phyloP scores from a whole-genome alignment of 2,113 vertebrate genomes.

The Peromyscus maniculatus region DNA sequence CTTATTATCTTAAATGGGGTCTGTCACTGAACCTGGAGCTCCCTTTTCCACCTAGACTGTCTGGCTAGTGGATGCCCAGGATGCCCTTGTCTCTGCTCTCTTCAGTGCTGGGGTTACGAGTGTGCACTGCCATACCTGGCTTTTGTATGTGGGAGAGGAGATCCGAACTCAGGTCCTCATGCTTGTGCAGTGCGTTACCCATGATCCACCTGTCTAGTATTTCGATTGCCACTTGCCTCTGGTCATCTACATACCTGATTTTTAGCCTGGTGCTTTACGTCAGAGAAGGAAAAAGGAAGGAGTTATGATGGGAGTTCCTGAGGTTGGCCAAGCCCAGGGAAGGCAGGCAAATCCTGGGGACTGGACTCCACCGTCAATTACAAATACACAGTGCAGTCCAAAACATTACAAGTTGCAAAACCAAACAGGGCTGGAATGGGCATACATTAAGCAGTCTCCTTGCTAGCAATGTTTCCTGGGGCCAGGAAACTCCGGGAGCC shows the following conservation, averaged over 20 bases:
- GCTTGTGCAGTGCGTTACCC: neutral
- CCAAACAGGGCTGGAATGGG: neutral
- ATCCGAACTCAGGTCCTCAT: neutral
- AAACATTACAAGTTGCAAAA: neutral
- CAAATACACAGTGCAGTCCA: neutral
- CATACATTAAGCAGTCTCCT: neutral
- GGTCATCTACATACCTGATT: neutral
- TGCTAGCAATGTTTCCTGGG: slow-evolving; percentile 25
- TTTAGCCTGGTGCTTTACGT: neutral
- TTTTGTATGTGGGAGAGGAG: no score
- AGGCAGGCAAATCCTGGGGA: neutral
- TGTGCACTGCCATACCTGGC: fast-evolving
- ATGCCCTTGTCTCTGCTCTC: neutral
- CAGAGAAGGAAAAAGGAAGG: neutral
- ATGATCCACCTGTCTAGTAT: neutral
- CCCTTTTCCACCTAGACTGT: neutral
- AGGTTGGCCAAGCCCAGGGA: neutral
- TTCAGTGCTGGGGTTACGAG: neutral
- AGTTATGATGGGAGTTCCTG: neutral
- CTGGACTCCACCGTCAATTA: neutral
- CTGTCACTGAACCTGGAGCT: neutral
- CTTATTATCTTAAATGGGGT: neutral
- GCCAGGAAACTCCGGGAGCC: neutral
- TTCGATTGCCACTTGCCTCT: neutral
- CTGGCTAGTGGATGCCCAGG: neutral